Evolutionary conservation across 2,888 invertebrate species (phyloP).

Genomic region (Eupithecia subfuscata): DNA sequence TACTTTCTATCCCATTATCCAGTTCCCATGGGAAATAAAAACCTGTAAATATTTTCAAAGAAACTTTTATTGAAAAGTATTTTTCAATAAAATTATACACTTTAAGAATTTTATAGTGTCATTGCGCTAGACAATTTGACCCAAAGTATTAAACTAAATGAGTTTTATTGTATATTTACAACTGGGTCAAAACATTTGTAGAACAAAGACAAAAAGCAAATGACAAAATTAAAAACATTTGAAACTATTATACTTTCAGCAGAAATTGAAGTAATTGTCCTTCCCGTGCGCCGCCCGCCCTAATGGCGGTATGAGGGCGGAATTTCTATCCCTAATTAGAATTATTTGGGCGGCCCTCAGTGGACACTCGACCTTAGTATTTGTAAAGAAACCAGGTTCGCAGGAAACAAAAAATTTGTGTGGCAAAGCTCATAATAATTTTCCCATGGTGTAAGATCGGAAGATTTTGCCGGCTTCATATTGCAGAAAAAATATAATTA

Average conservation of each 20-base stretch:
- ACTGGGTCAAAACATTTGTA: neutral
- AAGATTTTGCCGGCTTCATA: neutral
- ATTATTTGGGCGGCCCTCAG: conserved; percentile 57
- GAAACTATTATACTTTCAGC: conserved; percentile 27
- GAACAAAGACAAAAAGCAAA: conserved; percentile 7
- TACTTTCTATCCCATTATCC: too few species aligned
- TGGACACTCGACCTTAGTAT: conserved; percentile 50
- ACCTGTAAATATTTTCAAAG: neutral
- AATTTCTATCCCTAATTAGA: conserved; percentile 61
- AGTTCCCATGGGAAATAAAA: too few species aligned
- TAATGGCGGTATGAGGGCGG: conserved; percentile 53
- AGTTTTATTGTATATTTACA: neutral
- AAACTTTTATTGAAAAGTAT: neutral
- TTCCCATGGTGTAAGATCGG: neutral
- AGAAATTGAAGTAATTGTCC: conserved; percentile 42
- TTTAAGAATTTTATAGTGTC: neutral
- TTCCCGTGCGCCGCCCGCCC: conserved; percentile 36
- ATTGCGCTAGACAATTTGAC: neutral
- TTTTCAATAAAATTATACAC: too few species aligned
- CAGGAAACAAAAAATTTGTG: neutral
- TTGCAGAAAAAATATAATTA: neutral
- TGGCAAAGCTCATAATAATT: neutral
- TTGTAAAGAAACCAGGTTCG: conserved; percentile 16
- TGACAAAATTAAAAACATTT: conserved; percentile 27
- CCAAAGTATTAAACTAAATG: neutral